Percentiles rank a stretch among this genome's conserved stretches.
Conservation (phyloP, 2,113 vertebrate genomes). For the Pteropus alecto region DNA sequence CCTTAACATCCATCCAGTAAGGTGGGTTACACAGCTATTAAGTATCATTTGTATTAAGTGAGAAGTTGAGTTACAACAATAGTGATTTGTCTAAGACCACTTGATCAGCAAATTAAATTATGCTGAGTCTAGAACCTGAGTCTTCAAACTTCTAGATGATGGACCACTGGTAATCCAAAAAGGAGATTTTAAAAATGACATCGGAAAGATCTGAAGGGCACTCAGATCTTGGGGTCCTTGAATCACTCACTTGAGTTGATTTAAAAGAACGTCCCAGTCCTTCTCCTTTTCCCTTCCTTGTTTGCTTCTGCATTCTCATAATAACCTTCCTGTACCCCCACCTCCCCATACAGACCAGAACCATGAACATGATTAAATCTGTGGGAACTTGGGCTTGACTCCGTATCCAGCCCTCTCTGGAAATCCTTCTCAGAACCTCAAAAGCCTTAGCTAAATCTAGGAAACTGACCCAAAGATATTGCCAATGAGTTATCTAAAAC, state of each 20-base stretch:
- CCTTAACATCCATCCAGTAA: not conserved
- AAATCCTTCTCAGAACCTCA: not conserved
- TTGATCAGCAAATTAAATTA: not conserved
- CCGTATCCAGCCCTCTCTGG: not conserved
- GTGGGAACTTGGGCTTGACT: not conserved
- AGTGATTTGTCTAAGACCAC: not conserved
- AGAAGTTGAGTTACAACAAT: not conserved
- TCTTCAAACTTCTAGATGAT: not conserved
- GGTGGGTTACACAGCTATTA: not conserved
- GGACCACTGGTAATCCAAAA: not conserved
- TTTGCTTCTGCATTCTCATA: not conserved
- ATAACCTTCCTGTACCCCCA: rapidly evolving
- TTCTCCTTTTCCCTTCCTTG: not conserved
- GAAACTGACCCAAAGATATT: not conserved
- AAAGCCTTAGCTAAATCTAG: not conserved
- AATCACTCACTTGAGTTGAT: not conserved
- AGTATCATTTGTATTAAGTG: not conserved
- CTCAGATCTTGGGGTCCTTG: not conserved
- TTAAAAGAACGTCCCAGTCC: not conserved
- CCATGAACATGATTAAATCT: not conserved
- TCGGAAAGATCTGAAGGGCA: not conserved
- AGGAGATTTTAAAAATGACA: not conserved
- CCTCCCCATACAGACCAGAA: not conserved
- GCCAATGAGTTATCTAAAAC: not conserved
- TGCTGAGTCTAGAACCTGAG: not conserved